Base-by-base conservation (phyloP, 2,113 vertebrate species). In the Burhinus bistriatus region DNA sequence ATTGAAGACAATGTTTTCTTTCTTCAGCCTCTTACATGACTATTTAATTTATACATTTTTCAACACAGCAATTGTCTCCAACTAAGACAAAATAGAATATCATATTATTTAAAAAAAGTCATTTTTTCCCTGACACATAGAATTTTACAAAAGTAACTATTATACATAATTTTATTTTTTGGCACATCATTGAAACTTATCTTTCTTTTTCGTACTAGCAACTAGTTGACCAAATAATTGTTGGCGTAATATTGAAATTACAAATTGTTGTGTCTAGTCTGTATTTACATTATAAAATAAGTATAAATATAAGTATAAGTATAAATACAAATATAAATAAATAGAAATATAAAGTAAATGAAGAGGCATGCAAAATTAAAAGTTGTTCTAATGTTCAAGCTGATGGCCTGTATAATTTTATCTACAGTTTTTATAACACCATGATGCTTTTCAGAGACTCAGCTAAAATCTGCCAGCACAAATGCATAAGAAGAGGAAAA, bases 71-170 rank as follows among this genome's bases (percentile, higher is more conserved):
- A 38, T 65, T 82, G 5, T 47, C 12, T 51, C 19, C 45, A 71
- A 10, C 3, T 61, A 44, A 29, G 14, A 18, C 6, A 81, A 92
- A 72, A 51, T 6, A 54, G 3, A 81, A 80, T 11, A 55, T 36
- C 0, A 3, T 29, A 40, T 44, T 32, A 49, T 44, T 38, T 19
- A 12, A 52, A 36, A 47, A 16, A 13, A 3, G 2, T 9, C 9
- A 12, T 30, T 38, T 72, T 38, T 2, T 0, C 12, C 2, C 7
- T 3, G 0, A 34, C 9, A 36, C 2, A 34, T 2, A 23, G 1
- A 61, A 52, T 22, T 87, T 82, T 49, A 20, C 2, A 49, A 45
- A 84, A 79, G 23, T 17, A 87, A 57, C 5, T 38, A 81, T 51
- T 22, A 54, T 54, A 17, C 10, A 11, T 49, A 22, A 49, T 49